A percentile compares a stretch with the other conserved stretches of the same genome.
Evolutionary conservation across 2,797 vertebrate genomes (phyloP).

Genomic region (Cyclopterus lumpus): DNA sequence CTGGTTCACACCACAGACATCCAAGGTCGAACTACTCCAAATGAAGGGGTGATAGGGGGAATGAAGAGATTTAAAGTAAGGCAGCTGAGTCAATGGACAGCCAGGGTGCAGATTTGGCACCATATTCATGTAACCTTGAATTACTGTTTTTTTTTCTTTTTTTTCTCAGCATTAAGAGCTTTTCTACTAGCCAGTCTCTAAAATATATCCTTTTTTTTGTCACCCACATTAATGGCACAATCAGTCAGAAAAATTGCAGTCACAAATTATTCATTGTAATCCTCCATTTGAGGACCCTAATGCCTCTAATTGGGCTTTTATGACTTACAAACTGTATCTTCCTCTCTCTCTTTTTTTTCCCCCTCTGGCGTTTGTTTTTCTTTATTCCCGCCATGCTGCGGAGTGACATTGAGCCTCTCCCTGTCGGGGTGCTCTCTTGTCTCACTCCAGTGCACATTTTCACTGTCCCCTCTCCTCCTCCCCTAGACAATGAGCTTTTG

Average conservation of each 20-base stretch:
- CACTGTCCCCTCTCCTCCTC: constrained; percentile 75
- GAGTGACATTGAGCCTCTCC: constrained; percentile 86
- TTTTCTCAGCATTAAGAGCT: constrained; percentile 60
- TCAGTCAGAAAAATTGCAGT: constrained; percentile 68
- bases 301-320: constrained; percentile 82
- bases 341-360: constrained; percentile 38
- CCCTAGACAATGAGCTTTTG: constrained; percentile 79
- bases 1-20: constrained; percentile 71
- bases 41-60: constrained; percentile 60
- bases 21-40: constrained; percentile 68
- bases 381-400: constrained; percentile 74
- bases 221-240: constrained; percentile 72
- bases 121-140: constrained; percentile 73
- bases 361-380: constrained; percentile 80
- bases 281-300: constrained; percentile 72
- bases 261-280: constrained; percentile 78
- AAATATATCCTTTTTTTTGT: constrained; percentile 58
- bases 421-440: constrained; percentile 85
- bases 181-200: constrained; percentile 42
- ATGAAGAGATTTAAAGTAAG: constrained; percentile 71
- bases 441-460: constrained; percentile 86
- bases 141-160: constrained; percentile 58
- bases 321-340: constrained; percentile 78
- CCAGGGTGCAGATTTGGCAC: constrained; percentile 51
- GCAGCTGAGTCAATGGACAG: constrained; percentile 70